A percentile compares a stretch with the other conserved stretches of the same genome.
These are phyloP conservation scores for Scleropages formosus DNA, from an alignment of 2,797 vertebrate species.

Conservation along the genomic window DNA sequence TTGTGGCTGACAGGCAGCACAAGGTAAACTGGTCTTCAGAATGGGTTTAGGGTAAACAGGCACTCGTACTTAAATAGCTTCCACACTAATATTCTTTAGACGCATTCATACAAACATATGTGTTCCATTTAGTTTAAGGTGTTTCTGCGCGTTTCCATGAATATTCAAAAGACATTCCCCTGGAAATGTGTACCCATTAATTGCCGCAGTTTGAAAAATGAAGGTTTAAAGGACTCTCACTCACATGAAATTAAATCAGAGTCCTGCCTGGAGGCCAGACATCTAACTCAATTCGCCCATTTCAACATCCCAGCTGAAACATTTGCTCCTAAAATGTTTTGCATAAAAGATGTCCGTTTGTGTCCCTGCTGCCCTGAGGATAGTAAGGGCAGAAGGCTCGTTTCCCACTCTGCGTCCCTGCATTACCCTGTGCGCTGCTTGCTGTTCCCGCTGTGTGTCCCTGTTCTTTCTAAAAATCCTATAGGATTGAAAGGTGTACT, in stretches of 20 bases:
- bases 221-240: constrained; percentile 32
- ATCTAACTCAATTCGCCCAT: constrained; percentile 43
- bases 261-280: constrained; percentile 37
- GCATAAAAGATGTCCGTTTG: constrained; percentile 40
- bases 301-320: constrained; percentile 44
- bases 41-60: neutral
- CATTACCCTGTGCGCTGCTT: too few species aligned
- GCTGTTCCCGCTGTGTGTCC: too few species aligned
- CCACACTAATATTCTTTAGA: neutral
- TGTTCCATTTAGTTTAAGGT: constrained; percentile 8
- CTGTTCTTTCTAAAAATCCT: too few species aligned
- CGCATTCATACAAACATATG: neutral
- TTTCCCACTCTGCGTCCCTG: neutral
- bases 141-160: constrained; percentile 14
- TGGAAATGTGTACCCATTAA: constrained; percentile 20
- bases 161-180: constrained; percentile 29
- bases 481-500: too few species aligned
- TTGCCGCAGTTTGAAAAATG: constrained; percentile 27
- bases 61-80: neutral
- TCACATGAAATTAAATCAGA: constrained; percentile 45
- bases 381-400: constrained; percentile 15
- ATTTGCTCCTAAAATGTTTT: constrained; percentile 39
- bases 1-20: neutral
- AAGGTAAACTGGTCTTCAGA: neutral
- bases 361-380: constrained; percentile 31